Base-by-base conservation (phyloP, 2,113 vertebrate species). In the Perccottus glenii region DNA sequence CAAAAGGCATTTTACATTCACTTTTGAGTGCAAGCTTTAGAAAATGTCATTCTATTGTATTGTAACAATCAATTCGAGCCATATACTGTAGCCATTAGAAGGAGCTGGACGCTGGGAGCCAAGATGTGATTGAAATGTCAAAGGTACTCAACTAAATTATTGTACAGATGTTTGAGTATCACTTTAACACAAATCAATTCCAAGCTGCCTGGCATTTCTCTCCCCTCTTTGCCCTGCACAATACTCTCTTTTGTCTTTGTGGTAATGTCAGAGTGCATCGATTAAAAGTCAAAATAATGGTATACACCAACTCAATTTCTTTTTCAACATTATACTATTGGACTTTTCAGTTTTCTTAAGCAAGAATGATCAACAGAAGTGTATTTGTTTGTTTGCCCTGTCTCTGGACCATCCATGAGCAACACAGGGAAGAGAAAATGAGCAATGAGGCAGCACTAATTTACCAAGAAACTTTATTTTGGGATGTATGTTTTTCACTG, bases 181-280 rank as follows among this genome's bases (percentile, higher is more conserved):
- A 40, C 35, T 53, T 66, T n/a, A 43, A 44, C 38, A 57, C 33
- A 57, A 64, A 64, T 40, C 11, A 51, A 48, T 59, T 45, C 19
- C 15, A 45, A 57, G 45, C 40, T 52, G 47, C 19, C 60, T 52
- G 60, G 12, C n/a, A 7, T 38, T n/a, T 45, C 15, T 64, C 5
- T 3, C 10, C 4, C 49, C 9, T 50, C 2, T 60, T 15, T 64
- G 27, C 0, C 27, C 9, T 6, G 8, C n/a, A 59, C 48, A n/a
- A 53, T 42, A 11, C 53, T 42, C 6, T 40, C 32, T 4, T 64
- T 40, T 50, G 27, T 64, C 56, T 11, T 57, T 59, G 16, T 67
- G 36, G 58, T 68, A 19, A 5, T 68, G 55, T 40, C 53, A 51
- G 16, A 11, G 46, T 32, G 46, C 45, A 46, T 4, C 35, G 10